Evolutionary conservation across 2,113 vertebrate genomes (phyloP).

Genomic region (Merops nubicus): DNA sequence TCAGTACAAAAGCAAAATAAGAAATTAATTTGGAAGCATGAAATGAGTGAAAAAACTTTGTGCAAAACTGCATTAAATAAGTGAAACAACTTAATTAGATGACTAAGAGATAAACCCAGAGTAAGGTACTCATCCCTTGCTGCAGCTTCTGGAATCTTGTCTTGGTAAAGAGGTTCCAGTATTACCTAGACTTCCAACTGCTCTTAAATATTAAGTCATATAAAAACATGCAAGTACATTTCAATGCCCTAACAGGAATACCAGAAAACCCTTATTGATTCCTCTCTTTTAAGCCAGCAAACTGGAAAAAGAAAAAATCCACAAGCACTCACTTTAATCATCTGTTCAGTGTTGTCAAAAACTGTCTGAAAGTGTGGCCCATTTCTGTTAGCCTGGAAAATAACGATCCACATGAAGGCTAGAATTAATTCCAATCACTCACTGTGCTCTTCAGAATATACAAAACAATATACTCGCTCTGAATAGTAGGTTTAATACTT

Average conservation of each 20-base stretch:
- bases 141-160: not conserved
- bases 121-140: not conserved
- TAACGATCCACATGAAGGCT: not conserved
- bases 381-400: slow-evolving; percentile 83
- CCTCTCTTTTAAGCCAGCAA: not conserved
- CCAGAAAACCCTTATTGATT: not conserved
- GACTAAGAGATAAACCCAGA: not conserved
- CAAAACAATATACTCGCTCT: not conserved
- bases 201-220: not conserved
- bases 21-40: not conserved
- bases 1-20: not conserved
- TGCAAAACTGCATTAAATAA: not conserved
- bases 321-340: slow-evolving; percentile 83
- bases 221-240: not conserved
- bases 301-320: not conserved
- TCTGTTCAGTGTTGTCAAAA: slow-evolving; percentile 92
- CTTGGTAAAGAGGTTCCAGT: not conserved
- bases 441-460: not conserved
- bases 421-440: slow-evolving; percentile 7
- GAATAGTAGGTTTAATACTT: not conserved
- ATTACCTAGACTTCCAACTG: not conserved
- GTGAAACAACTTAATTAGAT: not conserved
- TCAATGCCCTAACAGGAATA: not conserved
- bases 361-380: slow-evolving; percentile 86
- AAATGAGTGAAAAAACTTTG: not conserved